Percentiles rank a stretch among this genome's conserved stretches.
These are phyloP conservation scores for Danaus melanippus DNA, from an alignment of 1,140 invertebrate genomes.

Conservation along the genomic window DNA sequence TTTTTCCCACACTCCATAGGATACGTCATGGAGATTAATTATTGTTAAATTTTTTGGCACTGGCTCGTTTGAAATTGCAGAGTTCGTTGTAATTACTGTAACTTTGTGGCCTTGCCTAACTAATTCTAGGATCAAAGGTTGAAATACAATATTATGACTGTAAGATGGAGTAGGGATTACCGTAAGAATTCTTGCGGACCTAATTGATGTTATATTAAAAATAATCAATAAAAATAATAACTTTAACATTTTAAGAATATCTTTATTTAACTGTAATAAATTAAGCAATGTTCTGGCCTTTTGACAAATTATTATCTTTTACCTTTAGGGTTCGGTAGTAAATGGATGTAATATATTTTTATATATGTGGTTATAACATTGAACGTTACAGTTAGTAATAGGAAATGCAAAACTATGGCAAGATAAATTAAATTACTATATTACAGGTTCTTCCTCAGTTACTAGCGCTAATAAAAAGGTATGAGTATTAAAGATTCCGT, in stretches of 20 bases:
- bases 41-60: constrained; percentile 49
- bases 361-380: too few species aligned
- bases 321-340: too few species aligned
- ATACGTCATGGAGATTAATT: constrained; percentile 41
- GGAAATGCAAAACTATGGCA: too few species aligned
- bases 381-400: too few species aligned
- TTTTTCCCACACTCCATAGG: constrained; percentile 41
- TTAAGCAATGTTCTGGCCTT: too few species aligned
- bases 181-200: constrained; percentile 50
- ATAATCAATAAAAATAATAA: constrained; percentile 1
- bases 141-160: constrained; percentile 66
- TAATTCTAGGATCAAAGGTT: constrained; percentile 47
- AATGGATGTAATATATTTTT: too few species aligned
- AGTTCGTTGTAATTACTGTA: constrained; percentile 43
- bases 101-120: constrained; percentile 63
- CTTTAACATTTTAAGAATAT: constrained; percentile 3
- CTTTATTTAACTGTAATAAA: too few species aligned
- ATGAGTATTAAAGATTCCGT: too few species aligned
- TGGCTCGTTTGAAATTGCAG: constrained; percentile 17
- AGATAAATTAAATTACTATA: too few species aligned
- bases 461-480: too few species aligned
- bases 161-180: constrained; percentile 58
- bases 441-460: too few species aligned
- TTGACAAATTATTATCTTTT: too few species aligned
- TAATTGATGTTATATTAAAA: not conserved